Percentiles rank a stretch among this genome's conserved stretches.
Evolutionary conservation across 1,140 invertebrate genomes (phyloP).

Genomic region (Sesamia nonagrioides): DNA sequence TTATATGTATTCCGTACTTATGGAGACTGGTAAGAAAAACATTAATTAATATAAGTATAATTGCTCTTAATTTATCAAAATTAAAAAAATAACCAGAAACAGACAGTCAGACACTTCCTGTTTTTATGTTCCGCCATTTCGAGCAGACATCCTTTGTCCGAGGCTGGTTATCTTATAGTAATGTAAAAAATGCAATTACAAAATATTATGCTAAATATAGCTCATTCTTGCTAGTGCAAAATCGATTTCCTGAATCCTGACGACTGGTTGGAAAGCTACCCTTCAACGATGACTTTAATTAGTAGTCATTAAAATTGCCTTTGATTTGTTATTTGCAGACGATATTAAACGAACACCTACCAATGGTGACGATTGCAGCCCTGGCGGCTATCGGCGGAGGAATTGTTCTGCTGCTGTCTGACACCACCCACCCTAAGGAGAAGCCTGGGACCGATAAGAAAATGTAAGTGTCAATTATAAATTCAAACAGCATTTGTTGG

Average conservation of each 20-base stretch:
- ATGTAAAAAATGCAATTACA: slow-evolving; percentile 1
- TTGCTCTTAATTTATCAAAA: slow-evolving; percentile 25
- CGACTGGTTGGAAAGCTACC: not conserved
- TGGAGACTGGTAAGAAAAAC: slow-evolving; percentile 90
- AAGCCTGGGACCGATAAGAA: slow-evolving; percentile 54
- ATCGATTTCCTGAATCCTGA: not conserved
- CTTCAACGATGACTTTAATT: slow-evolving; percentile 14
- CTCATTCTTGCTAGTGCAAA: not conserved
- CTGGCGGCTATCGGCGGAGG: slow-evolving; percentile 89
- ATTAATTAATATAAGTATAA: slow-evolving; percentile 2
- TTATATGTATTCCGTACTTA: slow-evolving; percentile 92
- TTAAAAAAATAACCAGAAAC: not conserved
- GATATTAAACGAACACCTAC: slow-evolving; percentile 86
- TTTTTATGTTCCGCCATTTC: not conserved
- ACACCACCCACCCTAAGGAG: slow-evolving; percentile 81
- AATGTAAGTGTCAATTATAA: slow-evolving; percentile 61
- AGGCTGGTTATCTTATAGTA: not conserved
- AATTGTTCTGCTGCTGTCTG: slow-evolving; percentile 89
- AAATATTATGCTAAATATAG: not conserved
- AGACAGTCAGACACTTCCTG: not conserved
- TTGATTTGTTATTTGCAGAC: slow-evolving; percentile 66
- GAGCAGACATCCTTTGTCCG: not conserved
- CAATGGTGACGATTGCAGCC: slow-evolving; percentile 89
- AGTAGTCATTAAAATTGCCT: not conserved
- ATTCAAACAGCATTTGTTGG: no score